These are phyloP conservation scores for Palloptera scutellata DNA, from an alignment of 2,888 invertebrate genomes.

Conservation along the genomic window DNA sequence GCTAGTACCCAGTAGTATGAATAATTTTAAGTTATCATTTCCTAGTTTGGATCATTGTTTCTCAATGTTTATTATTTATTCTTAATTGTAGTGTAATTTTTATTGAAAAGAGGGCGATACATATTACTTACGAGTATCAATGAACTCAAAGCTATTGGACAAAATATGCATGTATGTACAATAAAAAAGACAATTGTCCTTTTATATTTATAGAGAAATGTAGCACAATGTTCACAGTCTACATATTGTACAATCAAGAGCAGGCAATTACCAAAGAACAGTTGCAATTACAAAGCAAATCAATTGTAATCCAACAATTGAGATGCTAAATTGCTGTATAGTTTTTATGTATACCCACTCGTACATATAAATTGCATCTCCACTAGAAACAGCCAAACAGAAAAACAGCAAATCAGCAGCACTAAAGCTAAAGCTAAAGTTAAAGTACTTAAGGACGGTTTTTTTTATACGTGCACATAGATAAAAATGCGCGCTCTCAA, in stretches of 20 bases:
- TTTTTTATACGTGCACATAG: not conserved
- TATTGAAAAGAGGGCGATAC: no score
- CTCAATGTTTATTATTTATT: no score
- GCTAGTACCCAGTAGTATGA: no score
- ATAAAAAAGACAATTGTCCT: no score
- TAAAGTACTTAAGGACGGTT: slow-evolving; percentile 3
- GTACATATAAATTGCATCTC: slow-evolving; percentile 13
- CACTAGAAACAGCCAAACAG: not conserved
- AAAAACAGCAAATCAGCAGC: not conserved
- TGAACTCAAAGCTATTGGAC: no score
- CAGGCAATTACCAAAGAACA: not conserved
- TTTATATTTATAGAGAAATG: no score
- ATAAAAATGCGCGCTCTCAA: slow-evolving; percentile 37
- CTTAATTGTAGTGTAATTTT: no score
- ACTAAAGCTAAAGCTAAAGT: not conserved
- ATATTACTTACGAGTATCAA: no score
- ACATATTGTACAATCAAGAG: not conserved
- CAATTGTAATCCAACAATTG: slow-evolving; percentile 38
- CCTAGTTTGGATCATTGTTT: no score
- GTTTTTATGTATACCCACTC: not conserved
- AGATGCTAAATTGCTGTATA: slow-evolving; percentile 27
- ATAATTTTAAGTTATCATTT: no score
- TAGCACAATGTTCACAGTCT: no score
- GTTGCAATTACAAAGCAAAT: slow-evolving; percentile 31
- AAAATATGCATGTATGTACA: no score